Base-by-base conservation (phyloP, 2,888 invertebrate species). In the Gandaritis pyraliata region DNA sequence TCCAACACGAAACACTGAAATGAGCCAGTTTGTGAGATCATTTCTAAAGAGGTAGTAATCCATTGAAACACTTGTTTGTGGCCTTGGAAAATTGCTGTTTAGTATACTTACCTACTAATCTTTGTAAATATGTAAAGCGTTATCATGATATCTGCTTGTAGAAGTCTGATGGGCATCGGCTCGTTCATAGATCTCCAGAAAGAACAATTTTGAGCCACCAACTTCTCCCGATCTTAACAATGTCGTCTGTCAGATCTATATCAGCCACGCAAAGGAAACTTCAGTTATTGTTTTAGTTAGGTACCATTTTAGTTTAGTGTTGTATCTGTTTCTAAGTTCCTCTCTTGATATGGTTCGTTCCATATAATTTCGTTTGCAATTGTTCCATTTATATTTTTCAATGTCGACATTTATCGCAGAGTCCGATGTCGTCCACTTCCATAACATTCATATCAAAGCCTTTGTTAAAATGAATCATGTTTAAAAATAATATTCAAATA, bases 401-500 rank as follows among this genome's bases (percentile, higher is more conserved):
- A 58, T 58, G 58, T 50, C 45, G 29, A 16, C 29, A 46, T 43
- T 30, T 39, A 51, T 51, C 38, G 15, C 29, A 0, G 13, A 51
- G 51, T 46, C 38, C 51, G 30, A 53, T 50, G 45, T 54, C 49
- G 33, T 13, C 16, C 29, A 50, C 46, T 54, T 58, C 46, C 58
- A 58, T 58, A 51, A 51, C 50, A 58, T 58, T 12, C 2, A 51
- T 36, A 50, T 33, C 15, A 15, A 50, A 30, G 39, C 49, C 46
- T 62, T 58, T 58, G 58, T 62, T 57, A 38, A 23, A 54, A 46
- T 50, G 58, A 54, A 50, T 55, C 50, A 62, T 62, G 46, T 62
- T 61, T 57, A 52, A 52, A 61, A 57, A 61, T 57, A 57, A 36
- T 36, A 51, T 46, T 16, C n/a, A 36, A 46, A 55, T 50, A 46